Conservation (phyloP, 2,888 invertebrate genomes). For the Anthrax anthrax region DNA sequence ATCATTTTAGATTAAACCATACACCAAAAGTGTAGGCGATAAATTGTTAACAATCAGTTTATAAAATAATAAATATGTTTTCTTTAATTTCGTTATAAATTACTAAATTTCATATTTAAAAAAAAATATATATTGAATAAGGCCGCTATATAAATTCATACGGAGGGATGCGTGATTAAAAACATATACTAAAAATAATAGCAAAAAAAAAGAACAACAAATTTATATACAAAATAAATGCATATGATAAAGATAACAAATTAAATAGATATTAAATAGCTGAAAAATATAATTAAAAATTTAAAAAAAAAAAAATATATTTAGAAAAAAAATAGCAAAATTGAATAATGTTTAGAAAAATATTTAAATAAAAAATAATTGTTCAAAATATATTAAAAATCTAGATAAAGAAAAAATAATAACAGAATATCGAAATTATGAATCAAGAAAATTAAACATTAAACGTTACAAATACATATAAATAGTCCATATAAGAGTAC, state of each 20-base stretch:
- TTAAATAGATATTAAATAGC: too few species aligned
- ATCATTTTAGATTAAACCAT: too few species aligned
- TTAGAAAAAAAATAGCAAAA: conserved; percentile 6
- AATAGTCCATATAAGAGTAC: too few species aligned
- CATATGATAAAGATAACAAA: too few species aligned
- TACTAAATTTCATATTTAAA: conserved; percentile 7
- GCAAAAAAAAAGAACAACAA: not conserved
- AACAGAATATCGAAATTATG: not conserved
- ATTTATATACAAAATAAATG: too few species aligned
- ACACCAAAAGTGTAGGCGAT: too few species aligned
- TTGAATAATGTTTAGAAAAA: conserved; percentile 1
- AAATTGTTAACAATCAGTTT: too few species aligned
- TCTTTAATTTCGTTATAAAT: conserved; percentile 4
- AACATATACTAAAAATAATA: conserved; percentile 19
- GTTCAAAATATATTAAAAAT: conserved; percentile 1
- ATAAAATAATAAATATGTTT: not conserved
- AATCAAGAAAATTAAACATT: too few species aligned
- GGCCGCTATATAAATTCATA: conserved; percentile 23
- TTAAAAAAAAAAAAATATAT: conserved; percentile 6
- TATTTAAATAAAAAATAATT: not conserved
- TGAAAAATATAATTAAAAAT: not conserved
- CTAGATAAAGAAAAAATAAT: conserved; percentile 6
- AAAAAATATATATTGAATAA: conserved; percentile 9
- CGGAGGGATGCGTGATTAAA: conserved; percentile 34
- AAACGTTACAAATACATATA: too few species aligned